Evolutionary conservation across 2,888 invertebrate species (phyloP).

Genomic region (Lithophane semibrunnea): DNA sequence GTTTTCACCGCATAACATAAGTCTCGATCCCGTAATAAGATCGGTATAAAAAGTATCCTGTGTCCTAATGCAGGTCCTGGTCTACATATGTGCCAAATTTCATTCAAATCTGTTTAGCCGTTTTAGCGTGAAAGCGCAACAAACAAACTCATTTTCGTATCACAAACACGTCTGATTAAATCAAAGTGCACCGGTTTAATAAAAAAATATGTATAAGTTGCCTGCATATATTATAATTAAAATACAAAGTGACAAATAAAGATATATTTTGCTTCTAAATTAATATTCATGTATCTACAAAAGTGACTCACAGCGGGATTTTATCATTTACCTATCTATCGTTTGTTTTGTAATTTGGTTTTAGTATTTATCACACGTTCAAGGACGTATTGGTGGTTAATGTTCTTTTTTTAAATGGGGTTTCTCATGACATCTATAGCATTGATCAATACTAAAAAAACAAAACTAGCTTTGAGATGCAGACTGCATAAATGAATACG

Average conservation of each 20-base stretch:
- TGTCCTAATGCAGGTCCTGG: too few species aligned
- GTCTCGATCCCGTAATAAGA: too few species aligned
- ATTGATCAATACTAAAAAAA: neutral
- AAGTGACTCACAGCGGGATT: constrained; percentile 36
- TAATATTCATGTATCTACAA: constrained; percentile 24
- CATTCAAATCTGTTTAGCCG: too few species aligned
- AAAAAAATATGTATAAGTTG: neutral
- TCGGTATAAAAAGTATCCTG: too few species aligned
- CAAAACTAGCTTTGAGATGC: neutral
- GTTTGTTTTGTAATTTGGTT: constrained; percentile 17
- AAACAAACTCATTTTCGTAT: too few species aligned
- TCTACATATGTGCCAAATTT: too few species aligned
- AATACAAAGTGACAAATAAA: neutral
- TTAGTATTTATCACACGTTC: constrained; percentile 9
- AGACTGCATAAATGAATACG: neutral
- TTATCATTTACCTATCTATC: constrained; percentile 13
- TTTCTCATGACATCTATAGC: neutral
- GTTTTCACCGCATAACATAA: too few species aligned
- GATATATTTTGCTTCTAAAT: constrained; percentile 3
- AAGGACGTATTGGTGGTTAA: constrained; percentile 5
- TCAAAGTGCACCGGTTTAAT: constrained; percentile 17
- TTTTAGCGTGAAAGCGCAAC: too few species aligned
- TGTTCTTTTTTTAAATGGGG: constrained; percentile 9
- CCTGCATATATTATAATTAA: constrained; percentile 3
- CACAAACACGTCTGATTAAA: constrained; percentile 4